Evolutionary conservation across 2,888 invertebrate species (phyloP).

Genomic region (Eupelmus urozonus): DNA sequence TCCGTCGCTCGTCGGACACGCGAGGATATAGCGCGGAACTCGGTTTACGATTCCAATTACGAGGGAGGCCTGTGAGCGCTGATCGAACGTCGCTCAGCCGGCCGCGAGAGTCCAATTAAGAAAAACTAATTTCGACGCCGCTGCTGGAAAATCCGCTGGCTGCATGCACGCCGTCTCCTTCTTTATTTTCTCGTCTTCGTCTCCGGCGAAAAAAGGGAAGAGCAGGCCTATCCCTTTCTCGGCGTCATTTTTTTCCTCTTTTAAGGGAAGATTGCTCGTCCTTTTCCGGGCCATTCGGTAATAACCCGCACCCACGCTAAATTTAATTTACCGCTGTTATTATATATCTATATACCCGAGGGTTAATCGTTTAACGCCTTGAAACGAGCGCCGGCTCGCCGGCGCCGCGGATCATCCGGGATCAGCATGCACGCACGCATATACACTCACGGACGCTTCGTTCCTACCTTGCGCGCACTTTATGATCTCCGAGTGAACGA

Average conservation of each 20-base stretch:
- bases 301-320: constrained; percentile 66
- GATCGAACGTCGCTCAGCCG: constrained; percentile 58
- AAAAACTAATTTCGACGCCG: constrained; percentile 73
- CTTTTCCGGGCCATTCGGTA: constrained; percentile 5
- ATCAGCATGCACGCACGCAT: constrained; percentile 54
- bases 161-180: not conserved
- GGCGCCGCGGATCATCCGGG: constrained; percentile 46
- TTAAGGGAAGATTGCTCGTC: not conserved
- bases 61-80: constrained; percentile 9
- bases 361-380: constrained; percentile 70
- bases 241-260: constrained; percentile 16
- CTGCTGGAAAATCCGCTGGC: constrained; percentile 49
- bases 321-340: constrained; percentile 74
- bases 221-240: not conserved
- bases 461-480: constrained; percentile 2
- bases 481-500: constrained; percentile 34
- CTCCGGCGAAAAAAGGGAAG: not conserved
- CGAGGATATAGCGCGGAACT: constrained; percentile 46
- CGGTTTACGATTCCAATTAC: constrained; percentile 64
- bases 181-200: not conserved
- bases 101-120: constrained; percentile 69
- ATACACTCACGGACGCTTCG: not conserved
- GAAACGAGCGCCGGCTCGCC: constrained; percentile 49
- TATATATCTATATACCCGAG: constrained; percentile 64
- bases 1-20: constrained; percentile 3